A percentile compares a stretch with the other conserved stretches of the same genome.
These are phyloP conservation scores for Colistium nudipinnis DNA, from an alignment of 2,113 vertebrate genomes.

Conservation along the genomic window DNA sequence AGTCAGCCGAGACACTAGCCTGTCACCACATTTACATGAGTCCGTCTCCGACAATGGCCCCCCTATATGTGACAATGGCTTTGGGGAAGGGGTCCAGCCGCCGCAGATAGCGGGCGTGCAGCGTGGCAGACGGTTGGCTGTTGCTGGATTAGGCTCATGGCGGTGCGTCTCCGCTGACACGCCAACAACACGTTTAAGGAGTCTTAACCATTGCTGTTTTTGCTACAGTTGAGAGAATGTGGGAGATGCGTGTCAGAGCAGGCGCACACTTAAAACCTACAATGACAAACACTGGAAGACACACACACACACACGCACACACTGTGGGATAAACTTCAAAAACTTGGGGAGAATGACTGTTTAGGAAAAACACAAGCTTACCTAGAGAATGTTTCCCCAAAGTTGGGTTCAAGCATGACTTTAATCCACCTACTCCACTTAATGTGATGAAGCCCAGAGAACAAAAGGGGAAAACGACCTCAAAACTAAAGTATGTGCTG, in stretches of 20 bases:
- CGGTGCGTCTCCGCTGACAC: constrained; percentile 56
- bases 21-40: constrained; percentile 78
- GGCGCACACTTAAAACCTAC: constrained; percentile 39
- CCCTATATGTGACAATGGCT: constrained; percentile 71
- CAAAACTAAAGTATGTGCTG: constrained; percentile 9
- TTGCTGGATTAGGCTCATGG: constrained; percentile 73
- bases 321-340: constrained; percentile 48
- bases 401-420: constrained; percentile 54
- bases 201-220: constrained; percentile 55
- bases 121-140: constrained; percentile 59
- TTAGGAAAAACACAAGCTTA: constrained; percentile 33
- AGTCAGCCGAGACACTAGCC: constrained; percentile 75
- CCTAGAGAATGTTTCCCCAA: constrained; percentile 26
- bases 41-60: constrained; percentile 75
- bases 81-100: constrained; percentile 66
- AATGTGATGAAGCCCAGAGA: constrained; percentile 45
- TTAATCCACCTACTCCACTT: constrained; percentile 59
- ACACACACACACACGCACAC: background rate
- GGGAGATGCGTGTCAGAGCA: constrained; percentile 64
- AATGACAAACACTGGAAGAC: constrained; percentile 21
- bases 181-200: constrained; percentile 74
- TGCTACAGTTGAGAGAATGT: constrained; percentile 41
- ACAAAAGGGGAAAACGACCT: constrained; percentile 39
- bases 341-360: constrained; percentile 41
- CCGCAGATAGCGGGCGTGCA: constrained; percentile 52